Percentiles rank a stretch among this genome's conserved stretches.
These are phyloP conservation scores for Hanleya hanleyi DNA, from an alignment of 2,888 invertebrate genomes.

Conservation along the genomic window DNA sequence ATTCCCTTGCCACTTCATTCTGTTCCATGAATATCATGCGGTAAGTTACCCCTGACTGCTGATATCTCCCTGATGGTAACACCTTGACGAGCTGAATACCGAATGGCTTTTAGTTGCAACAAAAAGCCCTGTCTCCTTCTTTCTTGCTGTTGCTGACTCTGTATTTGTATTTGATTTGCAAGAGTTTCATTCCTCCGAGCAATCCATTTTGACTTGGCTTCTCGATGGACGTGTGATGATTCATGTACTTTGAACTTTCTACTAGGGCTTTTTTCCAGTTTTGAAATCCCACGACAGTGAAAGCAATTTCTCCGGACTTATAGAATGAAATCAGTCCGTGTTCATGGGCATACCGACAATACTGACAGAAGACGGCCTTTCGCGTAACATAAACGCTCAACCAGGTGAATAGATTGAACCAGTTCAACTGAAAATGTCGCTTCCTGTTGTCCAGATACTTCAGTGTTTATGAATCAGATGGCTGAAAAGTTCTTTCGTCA, in stretches of 20 bases:
- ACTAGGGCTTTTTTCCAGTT: background rate
- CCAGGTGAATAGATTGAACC: too few species aligned
- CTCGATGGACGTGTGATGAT: background rate
- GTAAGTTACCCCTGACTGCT: background rate
- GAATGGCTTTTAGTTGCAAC: background rate
- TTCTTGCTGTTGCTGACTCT: background rate
- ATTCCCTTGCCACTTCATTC: background rate
- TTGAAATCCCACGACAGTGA: background rate
- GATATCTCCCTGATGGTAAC: background rate
- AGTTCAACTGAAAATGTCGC: too few species aligned
- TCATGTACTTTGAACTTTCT: background rate
- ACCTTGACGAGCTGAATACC: background rate
- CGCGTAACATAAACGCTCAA: too few species aligned
- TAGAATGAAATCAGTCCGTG: background rate
- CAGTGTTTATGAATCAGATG: too few species aligned
- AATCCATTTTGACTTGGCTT: background rate
- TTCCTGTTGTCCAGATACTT: too few species aligned
- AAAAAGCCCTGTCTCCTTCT: background rate
- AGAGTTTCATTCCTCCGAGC: background rate
- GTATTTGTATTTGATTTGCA: background rate
- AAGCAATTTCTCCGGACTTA: background rate
- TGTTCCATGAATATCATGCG: background rate
- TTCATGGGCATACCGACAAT: background rate
- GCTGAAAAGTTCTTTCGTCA: too few species aligned
- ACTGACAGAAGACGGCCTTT: too few species aligned